A percentile compares a stretch with the other conserved stretches of the same genome.
Evolutionary conservation across 2,888 invertebrate species (phyloP).

Genomic region (Apodemia duryi): DNA sequence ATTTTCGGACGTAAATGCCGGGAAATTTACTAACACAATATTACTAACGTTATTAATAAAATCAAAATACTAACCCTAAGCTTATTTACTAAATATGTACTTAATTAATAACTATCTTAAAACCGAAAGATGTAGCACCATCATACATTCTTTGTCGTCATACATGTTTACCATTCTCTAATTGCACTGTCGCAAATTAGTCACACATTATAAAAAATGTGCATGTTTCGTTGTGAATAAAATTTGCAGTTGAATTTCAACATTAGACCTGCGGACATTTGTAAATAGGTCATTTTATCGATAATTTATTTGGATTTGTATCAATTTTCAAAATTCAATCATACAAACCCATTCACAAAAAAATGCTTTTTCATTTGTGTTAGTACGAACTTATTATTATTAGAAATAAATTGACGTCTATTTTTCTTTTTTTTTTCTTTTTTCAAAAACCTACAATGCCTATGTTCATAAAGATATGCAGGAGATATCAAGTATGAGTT

Average conservation of each 20-base stretch:
- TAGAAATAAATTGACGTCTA: constrained; percentile 20
- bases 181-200: not conserved
- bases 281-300: not conserved
- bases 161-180: constrained; percentile 4
- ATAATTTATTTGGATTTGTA: not conserved
- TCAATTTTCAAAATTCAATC: not conserved
- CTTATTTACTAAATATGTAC: constrained; percentile 16
- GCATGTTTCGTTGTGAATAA: not conserved
- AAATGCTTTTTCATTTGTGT: not conserved
- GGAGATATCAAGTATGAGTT: not conserved
- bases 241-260: not conserved
- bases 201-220: not conserved
- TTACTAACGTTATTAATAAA: constrained; percentile 17
- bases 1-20: constrained; percentile 21
- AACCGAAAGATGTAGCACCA: constrained; percentile 39
- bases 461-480: constrained; percentile 38
- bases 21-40: constrained; percentile 21
- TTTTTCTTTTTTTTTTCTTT: constrained; percentile 25
- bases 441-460: constrained; percentile 23
- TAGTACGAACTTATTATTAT: constrained; percentile 6
- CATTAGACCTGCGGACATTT: not conserved
- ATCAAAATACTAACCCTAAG: constrained; percentile 10
- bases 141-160: constrained; percentile 32
- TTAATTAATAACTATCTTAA: constrained; percentile 31
- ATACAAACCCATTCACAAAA: not conserved